Conservation (phyloP, 2,888 invertebrate genomes). For the Megaustenia siamemsis region DNA sequence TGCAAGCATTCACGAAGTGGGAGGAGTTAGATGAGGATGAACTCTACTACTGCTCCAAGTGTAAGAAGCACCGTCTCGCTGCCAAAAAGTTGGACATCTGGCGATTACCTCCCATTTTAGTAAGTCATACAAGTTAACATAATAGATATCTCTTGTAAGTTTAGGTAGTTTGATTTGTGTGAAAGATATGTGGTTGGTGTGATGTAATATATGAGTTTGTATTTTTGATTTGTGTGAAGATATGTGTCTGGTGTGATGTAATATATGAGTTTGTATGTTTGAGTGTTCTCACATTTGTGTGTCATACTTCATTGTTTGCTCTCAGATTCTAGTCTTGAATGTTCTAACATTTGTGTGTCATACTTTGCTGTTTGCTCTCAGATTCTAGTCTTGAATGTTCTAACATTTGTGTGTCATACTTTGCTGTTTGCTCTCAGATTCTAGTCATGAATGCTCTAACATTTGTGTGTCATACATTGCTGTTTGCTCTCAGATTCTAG, state of each 20-base stretch:
- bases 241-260: not conserved
- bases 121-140: constrained; percentile 76
- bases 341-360: not conserved
- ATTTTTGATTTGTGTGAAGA: not conserved
- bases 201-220: not conserved
- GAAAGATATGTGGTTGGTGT: too few species aligned
- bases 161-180: too few species aligned
- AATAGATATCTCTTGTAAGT: not conserved
- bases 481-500: not conserved
- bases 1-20: constrained; percentile 92
- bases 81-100: constrained; percentile 95
- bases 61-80: constrained; percentile 90
- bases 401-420: not conserved
- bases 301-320: not conserved
- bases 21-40: constrained; percentile 89
- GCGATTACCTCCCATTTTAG: constrained; percentile 92
- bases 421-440: not conserved
- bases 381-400: not conserved
- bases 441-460: not conserved
- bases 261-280: not conserved
- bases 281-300: not conserved
- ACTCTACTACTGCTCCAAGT: constrained; percentile 91
- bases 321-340: not conserved
- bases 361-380: not conserved
- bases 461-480: not conserved